Base-by-base conservation (phyloP, 2,888 invertebrate genomes). In the Reticulitermes lucifugus region DNA sequence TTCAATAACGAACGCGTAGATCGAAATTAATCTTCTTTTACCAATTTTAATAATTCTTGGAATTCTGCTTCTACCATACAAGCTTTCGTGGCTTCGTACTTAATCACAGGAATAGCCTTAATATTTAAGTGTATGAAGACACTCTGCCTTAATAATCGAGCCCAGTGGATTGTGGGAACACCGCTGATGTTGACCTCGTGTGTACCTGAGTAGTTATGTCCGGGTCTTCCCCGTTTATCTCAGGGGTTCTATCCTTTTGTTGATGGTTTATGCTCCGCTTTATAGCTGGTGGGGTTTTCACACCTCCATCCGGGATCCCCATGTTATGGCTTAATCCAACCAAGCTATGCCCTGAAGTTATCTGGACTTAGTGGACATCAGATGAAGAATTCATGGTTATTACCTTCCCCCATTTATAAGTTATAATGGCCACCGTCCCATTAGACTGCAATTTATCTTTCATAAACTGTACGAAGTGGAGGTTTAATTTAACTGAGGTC, bases 331-430 rank as follows among this genome's bases (percentile, higher is more conserved):
- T 73, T 73, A 73, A 73, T 73, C 73, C 73, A 41, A 73, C 73
- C 73, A 73, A 29, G 73, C 73, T 41, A 73, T 21, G 35, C 18
- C 73, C 73, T 73, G 21, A 73, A 73, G 73, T 29, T 73, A 73
- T 73, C 35, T 65, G n/a, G n/a, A 9, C 29, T 73, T 73, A 73
- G 22, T 21, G 29, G 73, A 73, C 41, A 73, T 73, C 73, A 73
- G 29, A 73, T 73, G 73, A 73, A 73, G 73, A 73, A 73, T 73
- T 73, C 73, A 73, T 73, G 73, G 73, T 73, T 73, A 73, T 73
- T 73, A 73, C 73, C n/a, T 9, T 41, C 73, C 73, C 71, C 41
- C 73, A 73, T 41, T 73, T 73, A 10, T 73, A 41, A 73, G 73
- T 73, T 73, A 73, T 73, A 73, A 73, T 73, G 73, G 41, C 7